phyloP scores from a whole-genome alignment of 2,113 vertebrate species.

The Tetrao urogallus region DNA sequence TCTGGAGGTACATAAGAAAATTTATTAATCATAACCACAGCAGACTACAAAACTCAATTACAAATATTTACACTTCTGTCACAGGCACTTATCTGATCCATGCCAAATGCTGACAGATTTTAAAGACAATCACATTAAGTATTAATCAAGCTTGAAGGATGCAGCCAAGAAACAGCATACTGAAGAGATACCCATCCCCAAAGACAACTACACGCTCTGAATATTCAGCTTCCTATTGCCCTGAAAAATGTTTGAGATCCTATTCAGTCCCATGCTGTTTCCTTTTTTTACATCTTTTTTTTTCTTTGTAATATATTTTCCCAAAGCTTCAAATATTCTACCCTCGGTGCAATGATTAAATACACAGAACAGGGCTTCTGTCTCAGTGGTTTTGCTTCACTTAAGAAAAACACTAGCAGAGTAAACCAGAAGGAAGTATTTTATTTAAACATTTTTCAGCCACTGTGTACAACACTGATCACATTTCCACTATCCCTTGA shows the following conservation, averaged over 20 bases:
- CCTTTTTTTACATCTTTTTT: background rate
- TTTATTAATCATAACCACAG: slow-evolving; percentile 72
- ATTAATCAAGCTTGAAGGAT: slow-evolving; percentile 80
- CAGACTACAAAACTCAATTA: slow-evolving; percentile 57
- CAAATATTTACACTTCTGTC: slow-evolving; percentile 81
- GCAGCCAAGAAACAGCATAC: slow-evolving; percentile 63
- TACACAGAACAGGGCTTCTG: background rate
- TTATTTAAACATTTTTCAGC: slow-evolving; percentile 39
- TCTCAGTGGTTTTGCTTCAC: slow-evolving; percentile 17
- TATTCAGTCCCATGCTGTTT: background rate
- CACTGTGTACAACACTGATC: slow-evolving; percentile 4
- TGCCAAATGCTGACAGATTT: slow-evolving; percentile 77
- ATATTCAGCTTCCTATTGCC: background rate
- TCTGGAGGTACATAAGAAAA: slow-evolving; percentile 74
- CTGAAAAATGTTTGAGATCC: slow-evolving; percentile 36
- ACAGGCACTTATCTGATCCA: slow-evolving; percentile 58
- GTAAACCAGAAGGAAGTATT: slow-evolving; percentile 5
- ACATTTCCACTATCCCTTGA: background rate
- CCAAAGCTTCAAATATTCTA: background rate
- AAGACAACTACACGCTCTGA: background rate
- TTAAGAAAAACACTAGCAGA: slow-evolving; percentile 11
- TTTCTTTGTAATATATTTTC: slow-evolving; percentile 21
- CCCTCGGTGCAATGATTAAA: background rate
- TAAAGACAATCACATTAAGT: slow-evolving; percentile 80
- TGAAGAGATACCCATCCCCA: slow-evolving; percentile 59